These are phyloP conservation scores for Girardia tigrina DNA, from an alignment of 2,888 invertebrate species.

Conservation along the genomic window DNA sequence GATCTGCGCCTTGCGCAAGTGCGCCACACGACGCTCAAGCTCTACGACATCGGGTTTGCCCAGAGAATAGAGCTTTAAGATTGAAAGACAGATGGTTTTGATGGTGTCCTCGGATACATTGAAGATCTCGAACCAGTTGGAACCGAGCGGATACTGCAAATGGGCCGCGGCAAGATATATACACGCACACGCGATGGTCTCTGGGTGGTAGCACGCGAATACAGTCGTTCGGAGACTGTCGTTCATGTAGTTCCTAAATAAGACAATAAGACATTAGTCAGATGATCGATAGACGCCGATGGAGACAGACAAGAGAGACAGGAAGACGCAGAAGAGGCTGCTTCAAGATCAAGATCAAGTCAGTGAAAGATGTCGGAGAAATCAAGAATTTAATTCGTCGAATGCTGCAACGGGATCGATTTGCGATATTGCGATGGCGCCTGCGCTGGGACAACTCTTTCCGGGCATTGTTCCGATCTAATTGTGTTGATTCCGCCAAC, in stretches of 20 bases:
- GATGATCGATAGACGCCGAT: background rate
- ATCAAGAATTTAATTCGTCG: conserved; percentile 9
- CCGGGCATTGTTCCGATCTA: no score
- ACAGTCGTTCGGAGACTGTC: conserved; percentile 90
- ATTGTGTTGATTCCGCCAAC: no score
- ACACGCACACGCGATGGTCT: conserved; percentile 97
- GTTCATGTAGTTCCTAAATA: conserved; percentile 84
- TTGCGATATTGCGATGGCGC: no score
- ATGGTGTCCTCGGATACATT: conserved; percentile 70
- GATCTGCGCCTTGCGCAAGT: conserved; percentile 29
- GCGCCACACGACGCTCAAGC: conserved; percentile 21
- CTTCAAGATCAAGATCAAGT: background rate
- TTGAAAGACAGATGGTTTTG: conserved; percentile 66
- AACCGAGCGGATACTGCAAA: conserved; percentile 69
- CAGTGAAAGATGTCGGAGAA: background rate
- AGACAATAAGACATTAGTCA: conserved; percentile 32
- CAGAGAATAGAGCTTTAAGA: conserved; percentile 69
- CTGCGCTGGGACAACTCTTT: background rate
- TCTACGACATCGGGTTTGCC: conserved; percentile 58
- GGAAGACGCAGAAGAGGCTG: no score
- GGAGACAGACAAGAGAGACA: background rate
- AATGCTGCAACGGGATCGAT: no score
- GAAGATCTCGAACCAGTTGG: conserved; percentile 74
- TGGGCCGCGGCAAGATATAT: conserved; percentile 83
- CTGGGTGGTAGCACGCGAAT: conserved; percentile 83